Evolutionary conservation across 2,888 invertebrate genomes (phyloP).

Genomic region (Latheticus oryzae): DNA sequence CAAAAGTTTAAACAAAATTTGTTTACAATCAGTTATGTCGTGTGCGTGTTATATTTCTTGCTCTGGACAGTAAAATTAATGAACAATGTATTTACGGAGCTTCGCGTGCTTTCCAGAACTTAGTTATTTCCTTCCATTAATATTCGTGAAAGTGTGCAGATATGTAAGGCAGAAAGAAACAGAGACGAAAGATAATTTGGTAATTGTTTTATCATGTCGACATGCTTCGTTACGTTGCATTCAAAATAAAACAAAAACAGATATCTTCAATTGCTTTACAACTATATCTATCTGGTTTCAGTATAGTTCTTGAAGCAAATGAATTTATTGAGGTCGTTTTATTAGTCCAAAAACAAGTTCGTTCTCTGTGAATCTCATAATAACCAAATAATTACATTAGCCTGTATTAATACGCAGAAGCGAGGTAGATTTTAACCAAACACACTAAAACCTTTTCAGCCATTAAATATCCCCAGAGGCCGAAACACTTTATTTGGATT

Average conservation of each 20-base stretch:
- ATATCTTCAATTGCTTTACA: too few relatives aligned
- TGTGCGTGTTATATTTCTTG: constrained; percentile 33
- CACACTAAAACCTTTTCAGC: constrained; percentile 48
- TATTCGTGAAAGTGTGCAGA: constrained; percentile 38
- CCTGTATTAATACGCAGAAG: constrained; percentile 37
- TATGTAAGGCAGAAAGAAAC: constrained; percentile 26
- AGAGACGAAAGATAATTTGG: constrained; percentile 24
- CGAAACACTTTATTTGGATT: constrained; percentile 49
- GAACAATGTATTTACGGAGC: constrained; percentile 32
- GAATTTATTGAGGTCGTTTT: constrained; percentile 9
- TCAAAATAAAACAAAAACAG: too few relatives aligned
- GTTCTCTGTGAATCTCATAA: constrained; percentile 40
- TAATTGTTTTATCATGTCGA: constrained; percentile 35
- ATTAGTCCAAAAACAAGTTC: constrained; percentile 17
- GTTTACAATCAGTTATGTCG: constrained; percentile 15
- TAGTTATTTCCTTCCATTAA: constrained; percentile 35
- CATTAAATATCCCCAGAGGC: constrained; percentile 48
- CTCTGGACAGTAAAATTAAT: constrained; percentile 36
- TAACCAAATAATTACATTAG: constrained; percentile 47
- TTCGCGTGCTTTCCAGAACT: constrained; percentile 34
- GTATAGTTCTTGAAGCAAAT: constrained; percentile 5
- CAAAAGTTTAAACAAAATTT: constrained; percentile 23
- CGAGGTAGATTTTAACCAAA: constrained; percentile 46
- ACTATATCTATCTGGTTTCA: constrained; percentile 3
- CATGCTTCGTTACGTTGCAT: constrained; percentile 12